Percentiles rank a stretch among this genome's conserved stretches.
Evolutionary conservation across 2,797 vertebrate genomes (phyloP).

Genomic region (Onychomys leucogaster): DNA sequence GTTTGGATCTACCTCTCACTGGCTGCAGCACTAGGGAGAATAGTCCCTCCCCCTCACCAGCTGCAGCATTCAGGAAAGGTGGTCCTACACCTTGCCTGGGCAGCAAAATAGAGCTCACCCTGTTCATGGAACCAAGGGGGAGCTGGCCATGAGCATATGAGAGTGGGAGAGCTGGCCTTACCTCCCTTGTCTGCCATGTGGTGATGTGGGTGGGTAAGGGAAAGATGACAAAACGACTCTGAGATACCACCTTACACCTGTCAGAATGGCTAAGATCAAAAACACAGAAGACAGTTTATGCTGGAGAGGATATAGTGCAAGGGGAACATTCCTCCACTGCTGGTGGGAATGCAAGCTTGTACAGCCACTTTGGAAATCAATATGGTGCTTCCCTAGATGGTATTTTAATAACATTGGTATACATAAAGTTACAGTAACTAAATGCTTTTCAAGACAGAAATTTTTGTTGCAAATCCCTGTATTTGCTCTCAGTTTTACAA

Average conservation of each 20-base stretch:
- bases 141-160: neutral
- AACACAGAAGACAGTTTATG: too few species aligned
- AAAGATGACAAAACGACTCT: too few species aligned
- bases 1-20: too few species aligned
- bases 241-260: too few species aligned
- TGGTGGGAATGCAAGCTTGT: too few species aligned
- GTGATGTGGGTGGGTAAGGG: neutral
- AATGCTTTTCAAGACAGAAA: neutral
- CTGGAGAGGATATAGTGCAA: too few species aligned
- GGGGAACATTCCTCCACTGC: too few species aligned
- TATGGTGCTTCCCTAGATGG: too few species aligned
- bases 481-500: conserved; percentile 8
- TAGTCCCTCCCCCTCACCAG: neutral
- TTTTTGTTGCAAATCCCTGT: neutral
- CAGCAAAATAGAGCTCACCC: neutral
- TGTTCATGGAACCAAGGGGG: neutral
- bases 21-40: too few species aligned
- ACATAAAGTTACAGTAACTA: neutral
- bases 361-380: too few species aligned
- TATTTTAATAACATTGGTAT: neutral
- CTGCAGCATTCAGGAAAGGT: neutral
- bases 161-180: neutral
- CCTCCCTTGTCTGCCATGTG: neutral
- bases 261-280: too few species aligned
- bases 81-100: neutral